Percentiles rank a stretch among this genome's conserved stretches.
Evolutionary conservation across 2,888 invertebrate species (phyloP).

Genomic region (Melieria crassipennis): DNA sequence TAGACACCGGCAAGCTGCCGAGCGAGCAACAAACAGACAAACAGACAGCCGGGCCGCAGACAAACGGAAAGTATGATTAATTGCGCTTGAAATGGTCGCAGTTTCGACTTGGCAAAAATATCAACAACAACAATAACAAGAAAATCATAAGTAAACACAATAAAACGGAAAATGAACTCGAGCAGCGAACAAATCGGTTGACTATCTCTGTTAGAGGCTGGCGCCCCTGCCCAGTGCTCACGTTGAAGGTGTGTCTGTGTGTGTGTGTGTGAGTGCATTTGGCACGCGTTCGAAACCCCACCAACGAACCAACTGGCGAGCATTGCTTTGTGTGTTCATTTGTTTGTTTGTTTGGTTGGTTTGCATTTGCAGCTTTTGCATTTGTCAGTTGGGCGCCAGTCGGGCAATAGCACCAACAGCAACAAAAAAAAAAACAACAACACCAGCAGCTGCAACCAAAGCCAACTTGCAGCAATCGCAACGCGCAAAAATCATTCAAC

Average conservation of each 20-base stretch:
- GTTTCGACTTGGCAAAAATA: background rate
- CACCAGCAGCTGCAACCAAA: too few species aligned
- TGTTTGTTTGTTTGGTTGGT: too few species aligned
- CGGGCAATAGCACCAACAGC: too few species aligned
- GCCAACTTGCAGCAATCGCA: too few species aligned
- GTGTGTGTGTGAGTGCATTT: background rate
- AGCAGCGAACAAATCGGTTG: background rate
- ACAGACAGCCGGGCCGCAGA: background rate
- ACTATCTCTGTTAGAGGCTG: background rate
- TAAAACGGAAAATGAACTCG: background rate
- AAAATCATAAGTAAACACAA: background rate
- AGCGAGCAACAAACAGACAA: background rate
- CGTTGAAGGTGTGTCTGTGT: background rate
- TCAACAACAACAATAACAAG: background rate
- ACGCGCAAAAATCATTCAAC: too few species aligned
- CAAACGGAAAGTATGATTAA: conserved; percentile 2
- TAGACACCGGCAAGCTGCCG: background rate
- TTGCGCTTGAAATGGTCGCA: background rate
- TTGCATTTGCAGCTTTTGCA: too few species aligned
- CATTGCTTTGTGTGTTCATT: too few species aligned
- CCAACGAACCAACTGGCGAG: too few species aligned
- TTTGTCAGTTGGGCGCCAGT: too few species aligned
- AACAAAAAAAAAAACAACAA: too few species aligned
- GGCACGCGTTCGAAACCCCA: too few species aligned
- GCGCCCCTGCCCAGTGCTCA: background rate